These are phyloP conservation scores for Bradypodion ventrale DNA, from an alignment of 2,797 vertebrate genomes.

Conservation along the genomic window DNA sequence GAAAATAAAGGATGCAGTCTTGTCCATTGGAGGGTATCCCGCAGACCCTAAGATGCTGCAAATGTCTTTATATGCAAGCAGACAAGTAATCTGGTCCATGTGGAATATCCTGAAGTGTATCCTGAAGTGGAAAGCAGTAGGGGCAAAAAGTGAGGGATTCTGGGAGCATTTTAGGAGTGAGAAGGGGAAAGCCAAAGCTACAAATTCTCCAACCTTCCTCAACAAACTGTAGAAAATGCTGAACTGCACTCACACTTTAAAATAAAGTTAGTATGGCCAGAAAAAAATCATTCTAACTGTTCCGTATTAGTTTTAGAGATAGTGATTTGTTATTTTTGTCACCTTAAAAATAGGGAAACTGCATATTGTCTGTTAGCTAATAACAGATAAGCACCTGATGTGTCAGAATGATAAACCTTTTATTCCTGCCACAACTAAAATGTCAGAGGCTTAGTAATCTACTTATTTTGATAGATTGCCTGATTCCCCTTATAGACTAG, in stretches of 20 bases:
- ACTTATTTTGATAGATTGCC: not conserved
- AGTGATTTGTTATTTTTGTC: constrained; percentile 47
- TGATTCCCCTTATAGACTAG: not conserved
- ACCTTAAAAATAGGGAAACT: constrained; percentile 36
- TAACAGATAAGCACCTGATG: constrained; percentile 41
- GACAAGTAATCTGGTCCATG: too few species aligned
- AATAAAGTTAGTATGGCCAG: not conserved
- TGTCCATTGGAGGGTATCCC: too few species aligned
- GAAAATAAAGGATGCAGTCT: not conserved
- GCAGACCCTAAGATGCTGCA: too few species aligned
- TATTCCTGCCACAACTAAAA: constrained; percentile 50
- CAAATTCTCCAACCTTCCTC: not conserved
- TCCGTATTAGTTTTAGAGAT: constrained; percentile 23
- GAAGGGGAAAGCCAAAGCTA: too few species aligned
- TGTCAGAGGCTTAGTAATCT: constrained; percentile 42
- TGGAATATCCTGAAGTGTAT: too few species aligned
- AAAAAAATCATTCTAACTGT: not conserved
- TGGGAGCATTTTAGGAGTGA: not conserved
- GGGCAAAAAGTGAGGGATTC: not conserved
- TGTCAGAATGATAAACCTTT: constrained; percentile 58
- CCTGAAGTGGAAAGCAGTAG: not conserved
- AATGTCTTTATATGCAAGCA: too few species aligned
- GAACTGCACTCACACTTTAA: not conserved
- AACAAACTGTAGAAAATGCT: not conserved
- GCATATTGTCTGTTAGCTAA: constrained; percentile 41